These are phyloP conservation scores for Bubo bubo DNA, from an alignment of 2,113 vertebrate species.

Conservation along the genomic window DNA sequence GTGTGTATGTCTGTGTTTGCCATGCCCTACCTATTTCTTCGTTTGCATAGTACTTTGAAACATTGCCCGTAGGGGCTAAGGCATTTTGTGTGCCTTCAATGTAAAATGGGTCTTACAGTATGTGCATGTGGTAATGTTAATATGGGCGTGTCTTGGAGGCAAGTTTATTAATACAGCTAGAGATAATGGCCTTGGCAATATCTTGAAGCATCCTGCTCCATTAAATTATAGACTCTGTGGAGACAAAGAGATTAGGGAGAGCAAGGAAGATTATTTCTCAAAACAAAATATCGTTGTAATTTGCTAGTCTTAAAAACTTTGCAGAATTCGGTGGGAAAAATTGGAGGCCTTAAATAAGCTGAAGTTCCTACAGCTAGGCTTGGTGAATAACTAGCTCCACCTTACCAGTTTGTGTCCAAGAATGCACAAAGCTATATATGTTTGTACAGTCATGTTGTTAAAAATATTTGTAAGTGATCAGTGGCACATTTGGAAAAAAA, in stretches of 20 bases:
- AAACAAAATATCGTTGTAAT: slow-evolving; percentile 8
- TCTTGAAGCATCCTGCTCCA: slow-evolving; percentile 29
- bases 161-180: slow-evolving; percentile 24
- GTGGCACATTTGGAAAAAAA: not conserved
- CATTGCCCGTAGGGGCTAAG: not conserved
- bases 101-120: not conserved
- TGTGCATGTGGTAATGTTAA: not conserved
- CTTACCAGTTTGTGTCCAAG: not conserved
- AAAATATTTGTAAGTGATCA: not conserved
- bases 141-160: not conserved
- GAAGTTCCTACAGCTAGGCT: not conserved
- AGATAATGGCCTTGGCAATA: slow-evolving; percentile 58
- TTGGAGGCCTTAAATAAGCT: not conserved
- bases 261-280: slow-evolving; percentile 29
- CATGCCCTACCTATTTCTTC: not conserved
- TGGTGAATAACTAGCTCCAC: not conserved
- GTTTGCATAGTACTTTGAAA: not conserved
- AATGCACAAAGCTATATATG: not conserved
- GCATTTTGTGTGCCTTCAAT: not conserved
- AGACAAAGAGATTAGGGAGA: slow-evolving; percentile 56
- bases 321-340: not conserved
- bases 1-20: not conserved
- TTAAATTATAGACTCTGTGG: slow-evolving; percentile 58
- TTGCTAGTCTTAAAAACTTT: slow-evolving; percentile 23
- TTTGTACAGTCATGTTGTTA: not conserved